Percentiles rank a stretch among this genome's conserved stretches.
These are phyloP conservation scores for Chrysotoxum bicinctum DNA, from an alignment of 2,888 invertebrate species.

Conservation along the genomic window DNA sequence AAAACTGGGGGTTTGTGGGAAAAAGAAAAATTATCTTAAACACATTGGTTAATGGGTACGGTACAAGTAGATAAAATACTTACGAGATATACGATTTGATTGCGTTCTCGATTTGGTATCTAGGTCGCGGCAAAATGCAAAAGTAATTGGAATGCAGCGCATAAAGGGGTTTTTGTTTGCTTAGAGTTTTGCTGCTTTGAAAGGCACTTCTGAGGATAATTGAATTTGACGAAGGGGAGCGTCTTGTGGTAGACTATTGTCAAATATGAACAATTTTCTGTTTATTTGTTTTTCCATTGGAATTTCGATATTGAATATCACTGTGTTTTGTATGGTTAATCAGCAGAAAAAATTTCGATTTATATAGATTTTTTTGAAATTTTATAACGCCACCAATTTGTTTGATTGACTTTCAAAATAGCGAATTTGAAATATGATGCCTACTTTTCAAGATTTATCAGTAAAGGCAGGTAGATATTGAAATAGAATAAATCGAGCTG, in stretches of 20 bases:
- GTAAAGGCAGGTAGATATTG: no score
- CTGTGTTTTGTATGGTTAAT: no score
- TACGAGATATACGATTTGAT: conserved; percentile 62
- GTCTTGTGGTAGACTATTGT: background rate
- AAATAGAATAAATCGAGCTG: no score
- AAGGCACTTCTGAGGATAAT: background rate
- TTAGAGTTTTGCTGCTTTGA: conserved; percentile 15
- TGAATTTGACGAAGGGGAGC: background rate
- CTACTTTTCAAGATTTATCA: no score
- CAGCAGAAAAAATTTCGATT: no score
- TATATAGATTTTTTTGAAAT: no score
- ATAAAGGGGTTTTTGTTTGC: conserved; percentile 20
- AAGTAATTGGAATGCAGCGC: conserved; percentile 50
- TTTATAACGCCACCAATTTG: no score
- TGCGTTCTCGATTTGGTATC: conserved; percentile 62
- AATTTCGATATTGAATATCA: no score
- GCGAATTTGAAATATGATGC: no score
- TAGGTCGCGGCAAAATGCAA: conserved; percentile 65
- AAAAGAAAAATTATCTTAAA: conserved; percentile 20
- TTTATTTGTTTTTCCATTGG: background rate
- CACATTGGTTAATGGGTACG: conserved; percentile 14
- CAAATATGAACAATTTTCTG: background rate
- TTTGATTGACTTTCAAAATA: no score
- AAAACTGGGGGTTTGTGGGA: background rate
- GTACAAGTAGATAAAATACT: conserved; percentile 56